A percentile compares a stretch with the other conserved stretches of the same genome.
phyloP scores from a whole-genome alignment of 1,140 invertebrate species.

The Archivesica marissinica region DNA sequence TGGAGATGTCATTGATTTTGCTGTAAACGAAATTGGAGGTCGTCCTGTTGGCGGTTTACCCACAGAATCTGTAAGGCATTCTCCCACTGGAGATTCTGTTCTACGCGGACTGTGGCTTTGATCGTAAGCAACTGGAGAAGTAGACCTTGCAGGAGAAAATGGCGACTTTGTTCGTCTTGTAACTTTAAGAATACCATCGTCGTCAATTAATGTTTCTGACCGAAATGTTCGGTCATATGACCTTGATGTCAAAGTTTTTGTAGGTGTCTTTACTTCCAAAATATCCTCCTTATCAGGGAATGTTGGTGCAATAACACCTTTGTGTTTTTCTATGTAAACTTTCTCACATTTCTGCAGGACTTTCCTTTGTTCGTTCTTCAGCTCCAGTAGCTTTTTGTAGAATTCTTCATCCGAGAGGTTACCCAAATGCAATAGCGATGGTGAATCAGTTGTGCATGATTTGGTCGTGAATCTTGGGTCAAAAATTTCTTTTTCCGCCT shows the following conservation, averaged over 20 bases:
- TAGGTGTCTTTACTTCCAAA: background rate
- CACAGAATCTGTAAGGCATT: background rate
- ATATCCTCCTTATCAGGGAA: conserved; percentile 27
- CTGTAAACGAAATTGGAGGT: conserved; percentile 28
- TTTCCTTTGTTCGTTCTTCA: conserved; percentile 82
- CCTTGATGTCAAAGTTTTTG: background rate
- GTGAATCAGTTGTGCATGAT: conserved; percentile 38
- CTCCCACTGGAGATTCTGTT: conserved; percentile 23
- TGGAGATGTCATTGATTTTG: conserved; percentile 42
- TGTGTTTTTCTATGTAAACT: conserved; percentile 79
- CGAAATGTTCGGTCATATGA: conserved; percentile 32
- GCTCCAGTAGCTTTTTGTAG: conserved; percentile 78
- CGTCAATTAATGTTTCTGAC: conserved; percentile 47
- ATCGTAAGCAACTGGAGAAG: conserved; percentile 46
- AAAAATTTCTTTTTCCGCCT: conserved; percentile 52
- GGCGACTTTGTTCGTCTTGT: conserved; percentile 50
- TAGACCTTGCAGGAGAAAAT: conserved; percentile 59
- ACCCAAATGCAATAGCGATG: conserved; percentile 59
- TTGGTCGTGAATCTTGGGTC: conserved; percentile 46
- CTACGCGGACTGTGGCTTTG: background rate
- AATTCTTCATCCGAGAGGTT: conserved; percentile 80
- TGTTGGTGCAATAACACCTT: conserved; percentile 37
- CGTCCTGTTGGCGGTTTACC: conserved; percentile 47
- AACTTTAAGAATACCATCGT: conserved; percentile 48
- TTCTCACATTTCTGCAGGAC: conserved; percentile 80